These are phyloP conservation scores for Chelonoidis abingdonii DNA, from an alignment of 2,113 vertebrate genomes.

Conservation along the genomic window DNA sequence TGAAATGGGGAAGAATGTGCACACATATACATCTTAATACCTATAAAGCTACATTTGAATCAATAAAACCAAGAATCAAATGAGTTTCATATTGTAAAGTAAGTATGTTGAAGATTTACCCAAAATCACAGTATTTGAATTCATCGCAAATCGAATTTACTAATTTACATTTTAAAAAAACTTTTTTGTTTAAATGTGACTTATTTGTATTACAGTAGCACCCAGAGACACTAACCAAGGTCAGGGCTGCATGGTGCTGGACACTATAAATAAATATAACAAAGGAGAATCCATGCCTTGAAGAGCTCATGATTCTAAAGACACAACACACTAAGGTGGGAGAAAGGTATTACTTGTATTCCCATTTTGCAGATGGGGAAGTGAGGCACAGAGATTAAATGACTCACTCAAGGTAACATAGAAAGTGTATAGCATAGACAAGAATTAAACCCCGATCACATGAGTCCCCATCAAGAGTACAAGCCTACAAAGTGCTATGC, in stretches of 20 bases:
- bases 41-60: not conserved
- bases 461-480: not conserved
- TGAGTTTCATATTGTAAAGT: not conserved
- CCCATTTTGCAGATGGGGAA: not conserved
- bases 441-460: not conserved
- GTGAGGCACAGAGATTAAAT: not conserved
- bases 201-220: not conserved
- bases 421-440: not conserved
- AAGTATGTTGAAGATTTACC: not conserved
- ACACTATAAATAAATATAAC: not conserved
- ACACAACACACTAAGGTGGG: accelerated
- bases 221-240: not conserved
- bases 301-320: not conserved
- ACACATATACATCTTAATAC: not conserved
- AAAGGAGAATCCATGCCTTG: not conserved
- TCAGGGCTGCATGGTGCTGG: not conserved
- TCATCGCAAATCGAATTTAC: not conserved
- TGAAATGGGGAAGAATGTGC: not conserved
- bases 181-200: not conserved
- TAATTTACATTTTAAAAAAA: not conserved
- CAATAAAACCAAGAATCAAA: not conserved
- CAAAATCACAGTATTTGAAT: not conserved
- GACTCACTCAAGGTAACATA: not conserved
- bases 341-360: not conserved
- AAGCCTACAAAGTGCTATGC: not conserved